Base-by-base conservation (phyloP, 2,113 vertebrate genomes). In the Cromileptes altivelis region DNA sequence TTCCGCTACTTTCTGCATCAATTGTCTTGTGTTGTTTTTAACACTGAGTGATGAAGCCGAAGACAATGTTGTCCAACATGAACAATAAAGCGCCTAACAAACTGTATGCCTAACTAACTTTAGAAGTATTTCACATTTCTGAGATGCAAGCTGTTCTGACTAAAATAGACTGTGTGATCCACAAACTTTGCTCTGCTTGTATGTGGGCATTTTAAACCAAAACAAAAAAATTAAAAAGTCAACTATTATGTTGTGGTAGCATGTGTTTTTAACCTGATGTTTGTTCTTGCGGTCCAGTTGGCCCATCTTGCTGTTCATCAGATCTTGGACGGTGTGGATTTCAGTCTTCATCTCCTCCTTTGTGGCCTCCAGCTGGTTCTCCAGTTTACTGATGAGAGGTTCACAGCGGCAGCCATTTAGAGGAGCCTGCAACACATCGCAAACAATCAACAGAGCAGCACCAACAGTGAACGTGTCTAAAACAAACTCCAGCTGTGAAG, bases 331-430 rank as follows among this genome's bases (percentile, higher is more conserved):
- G 0, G 96, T 95, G 15, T 96, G 96, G 92, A 99, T 96, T 91
- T 99, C 97, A 0, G 96, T 97, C 94, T 96, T 97, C 90, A 99
- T 96, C 92, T 99, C 98, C 93, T 99, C 98, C 92, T 99, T 97
- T 0, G 97, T 97, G 65, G 98, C 98, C 89, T 97, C 97, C 90
- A 99, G 87, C 92, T 98, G 97, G 92, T 99, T 99, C 93, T 98
- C 98, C 92, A 99, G 94, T 92, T 98, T 99, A 86, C 91, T 96
- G 94, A 99, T 96, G 13, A 99, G 96, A 56, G 98, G 98, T 81
- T 99, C 97, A 82, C 98, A 99, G 64, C 98, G 97, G 91, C 98
- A 99, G 85, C 98, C 98, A 4, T 97, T 97, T 88, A 99, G 94
- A 0, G 98, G 98, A 45, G 98, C 98, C 98, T 99, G 84, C 23